Conservation (phyloP, 2,797 vertebrate species). For the Coregonus suidteri region DNA sequence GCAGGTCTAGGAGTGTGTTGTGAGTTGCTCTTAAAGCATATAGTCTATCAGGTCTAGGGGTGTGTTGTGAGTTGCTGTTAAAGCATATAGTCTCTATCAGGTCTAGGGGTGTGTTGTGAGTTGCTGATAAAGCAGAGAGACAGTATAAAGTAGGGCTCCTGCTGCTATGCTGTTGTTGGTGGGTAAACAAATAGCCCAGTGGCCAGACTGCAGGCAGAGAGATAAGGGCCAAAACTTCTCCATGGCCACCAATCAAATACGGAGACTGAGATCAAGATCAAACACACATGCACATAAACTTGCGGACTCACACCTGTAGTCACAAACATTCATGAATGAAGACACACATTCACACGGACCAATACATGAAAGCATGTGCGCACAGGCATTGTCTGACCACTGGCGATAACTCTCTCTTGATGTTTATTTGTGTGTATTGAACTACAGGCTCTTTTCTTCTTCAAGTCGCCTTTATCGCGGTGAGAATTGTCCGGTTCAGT, state of each 20-base stretch:
- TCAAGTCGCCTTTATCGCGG: neutral
- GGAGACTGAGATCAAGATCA: neutral
- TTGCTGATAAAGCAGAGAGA: slow-evolving; percentile 9
- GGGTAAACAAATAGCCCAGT: slow-evolving; percentile 23
- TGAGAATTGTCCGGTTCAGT: slow-evolving; percentile 7
- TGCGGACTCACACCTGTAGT: neutral
- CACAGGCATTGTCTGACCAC: neutral
- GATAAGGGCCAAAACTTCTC: slow-evolving; percentile 11
- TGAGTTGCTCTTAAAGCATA: no score
- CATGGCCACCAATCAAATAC: slow-evolving; percentile 3
- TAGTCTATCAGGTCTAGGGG: neutral
- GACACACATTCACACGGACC: neutral
- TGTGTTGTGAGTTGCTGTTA: slow-evolving; percentile 16
- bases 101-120: slow-evolving; percentile 4
- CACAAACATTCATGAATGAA: neutral
- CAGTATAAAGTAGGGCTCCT: neutral
- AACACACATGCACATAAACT: slow-evolving; percentile 5
- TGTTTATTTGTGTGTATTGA: neutral
- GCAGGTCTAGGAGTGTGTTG: neutral
- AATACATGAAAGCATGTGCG: neutral
- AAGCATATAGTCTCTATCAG: neutral
- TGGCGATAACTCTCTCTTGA: neutral
- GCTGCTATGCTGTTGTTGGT: neutral
- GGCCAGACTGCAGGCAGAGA: slow-evolving; percentile 11
- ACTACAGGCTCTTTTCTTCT: neutral